These are phyloP conservation scores for Poeciliopsis gracilis DNA, from an alignment of 2,797 vertebrate species.

Conservation along the genomic window DNA sequence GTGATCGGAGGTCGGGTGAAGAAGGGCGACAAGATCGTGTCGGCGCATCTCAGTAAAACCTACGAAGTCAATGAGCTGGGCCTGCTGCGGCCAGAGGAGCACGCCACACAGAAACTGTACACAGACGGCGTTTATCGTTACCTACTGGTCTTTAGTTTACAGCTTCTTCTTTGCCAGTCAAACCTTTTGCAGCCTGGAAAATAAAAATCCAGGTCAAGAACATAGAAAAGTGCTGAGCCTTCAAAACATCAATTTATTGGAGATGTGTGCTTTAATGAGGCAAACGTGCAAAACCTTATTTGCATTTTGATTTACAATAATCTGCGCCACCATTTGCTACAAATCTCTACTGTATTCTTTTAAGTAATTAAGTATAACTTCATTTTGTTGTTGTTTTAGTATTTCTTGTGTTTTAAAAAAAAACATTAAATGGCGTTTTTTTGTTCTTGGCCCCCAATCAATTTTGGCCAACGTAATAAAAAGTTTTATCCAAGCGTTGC, in stretches of 20 bases:
- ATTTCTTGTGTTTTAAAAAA: too few relatives aligned
- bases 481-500: neutral
- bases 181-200: neutral
- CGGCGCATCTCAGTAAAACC: constrained; percentile 86
- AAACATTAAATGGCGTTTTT: too few relatives aligned
- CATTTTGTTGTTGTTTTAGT: too few relatives aligned
- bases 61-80: constrained; percentile 96
- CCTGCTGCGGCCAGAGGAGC: constrained; percentile 88
- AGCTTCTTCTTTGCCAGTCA: neutral
- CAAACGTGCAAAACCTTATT: too few relatives aligned
- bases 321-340: too few relatives aligned
- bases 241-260: too few relatives aligned
- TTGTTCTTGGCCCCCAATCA: too few relatives aligned
- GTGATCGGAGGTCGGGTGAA: constrained; percentile 88
- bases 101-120: constrained; percentile 87
- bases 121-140: constrained; percentile 40
- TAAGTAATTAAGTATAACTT: too few relatives aligned
- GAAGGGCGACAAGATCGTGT: constrained; percentile 89
- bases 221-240: neutral
- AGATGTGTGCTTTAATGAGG: too few relatives aligned
- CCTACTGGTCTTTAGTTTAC: neutral
- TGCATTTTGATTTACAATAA: too few relatives aligned
- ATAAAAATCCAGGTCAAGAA: neutral
- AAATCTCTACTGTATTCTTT: too few relatives aligned
- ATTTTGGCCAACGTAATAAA: too few relatives aligned